phyloP scores from a whole-genome alignment of 2,888 invertebrate genomes.

The Tethea ocularis region DNA sequence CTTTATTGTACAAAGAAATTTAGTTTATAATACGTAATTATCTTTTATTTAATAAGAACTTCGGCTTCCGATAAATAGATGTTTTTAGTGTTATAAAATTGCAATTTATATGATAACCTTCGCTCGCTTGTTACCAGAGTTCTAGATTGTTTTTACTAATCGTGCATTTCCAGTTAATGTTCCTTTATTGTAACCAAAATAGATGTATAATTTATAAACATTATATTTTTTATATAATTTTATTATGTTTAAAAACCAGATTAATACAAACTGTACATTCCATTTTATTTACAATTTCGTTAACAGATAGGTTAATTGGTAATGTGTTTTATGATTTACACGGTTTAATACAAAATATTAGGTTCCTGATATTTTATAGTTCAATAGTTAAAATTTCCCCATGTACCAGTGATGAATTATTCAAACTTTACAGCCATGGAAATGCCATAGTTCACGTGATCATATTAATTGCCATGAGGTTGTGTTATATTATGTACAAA shows the following conservation, averaged over 20 bases:
- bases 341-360: neutral
- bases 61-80: slow-evolving; percentile 12
- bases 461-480: slow-evolving; percentile 73
- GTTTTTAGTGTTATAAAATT: slow-evolving; percentile 34
- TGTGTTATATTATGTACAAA: slow-evolving; percentile 79
- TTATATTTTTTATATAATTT: slow-evolving; percentile 25
- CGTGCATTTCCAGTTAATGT: slow-evolving; percentile 50
- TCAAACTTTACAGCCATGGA: slow-evolving; percentile 40
- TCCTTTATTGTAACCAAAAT: slow-evolving; percentile 52
- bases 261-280: slow-evolving; percentile 63
- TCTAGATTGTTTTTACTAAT: slow-evolving; percentile 30
- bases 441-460: slow-evolving; percentile 70
- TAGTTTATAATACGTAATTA: neutral
- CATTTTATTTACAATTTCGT: slow-evolving; percentile 40
- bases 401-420: neutral
- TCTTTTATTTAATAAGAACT: slow-evolving; percentile 8
- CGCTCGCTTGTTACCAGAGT: slow-evolving; percentile 20
- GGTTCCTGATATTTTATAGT: slow-evolving; percentile 44
- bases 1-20: slow-evolving; percentile 18
- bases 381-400: slow-evolving; percentile 12
- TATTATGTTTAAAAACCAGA: slow-evolving; percentile 25
- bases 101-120: slow-evolving; percentile 32
- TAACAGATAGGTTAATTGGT: neutral
- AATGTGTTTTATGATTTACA: neutral
- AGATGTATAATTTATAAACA: slow-evolving; percentile 29